Evolutionary conservation across 2,888 invertebrate genomes (phyloP), one percentile per base, ranked within the genome.

Genomic region (Amblyteles armatorius): DNA sequence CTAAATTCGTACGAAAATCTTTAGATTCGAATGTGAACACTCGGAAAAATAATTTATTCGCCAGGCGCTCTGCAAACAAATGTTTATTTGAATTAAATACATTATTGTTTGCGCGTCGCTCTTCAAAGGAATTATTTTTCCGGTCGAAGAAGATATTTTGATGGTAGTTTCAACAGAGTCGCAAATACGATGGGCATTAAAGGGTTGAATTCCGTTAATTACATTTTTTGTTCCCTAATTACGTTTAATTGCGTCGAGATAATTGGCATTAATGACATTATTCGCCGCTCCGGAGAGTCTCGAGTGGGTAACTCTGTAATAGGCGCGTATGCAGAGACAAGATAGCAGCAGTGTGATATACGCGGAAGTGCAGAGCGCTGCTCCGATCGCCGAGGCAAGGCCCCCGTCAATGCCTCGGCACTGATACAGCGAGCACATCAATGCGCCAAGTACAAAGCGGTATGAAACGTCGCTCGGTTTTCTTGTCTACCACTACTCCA

Each of bases 401-500:
- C 91, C 89, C 90, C 91, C 87, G 89, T 91, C 93, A 93, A 93
- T 93, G 92, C 90, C 93, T 92, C 90, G 88, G 88, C 89, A 87
- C 90, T 89, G 89, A 89, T 89, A 90, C 84, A 89, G 83, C n/a
- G 50, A 44, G 22, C 33, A 50, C 44, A 68, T 26, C 13, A 26
- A 60, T 68, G 7, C n/a, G 19, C 44, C 9, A 52, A 36, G 19
- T 44, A 50, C 36, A 69, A 33, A 26, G 50, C 65, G 11, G 77
- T 29, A 11, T 33, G 36, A 16, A 52, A 36, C 26, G 55, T 33
- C 11, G 52, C 40, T 50, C n/a, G 74, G 44, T 48, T 74, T 63
- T 36, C 44, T 65, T 36, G 65, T 55, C 29, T 73, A 74, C 74
- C 40, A 13, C 40, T 16, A 68, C 65, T 22, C 71, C n/a, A 26